Evolutionary conservation across 2,113 vertebrate genomes (phyloP).

Genomic region (Theristicus caerulescens): DNA sequence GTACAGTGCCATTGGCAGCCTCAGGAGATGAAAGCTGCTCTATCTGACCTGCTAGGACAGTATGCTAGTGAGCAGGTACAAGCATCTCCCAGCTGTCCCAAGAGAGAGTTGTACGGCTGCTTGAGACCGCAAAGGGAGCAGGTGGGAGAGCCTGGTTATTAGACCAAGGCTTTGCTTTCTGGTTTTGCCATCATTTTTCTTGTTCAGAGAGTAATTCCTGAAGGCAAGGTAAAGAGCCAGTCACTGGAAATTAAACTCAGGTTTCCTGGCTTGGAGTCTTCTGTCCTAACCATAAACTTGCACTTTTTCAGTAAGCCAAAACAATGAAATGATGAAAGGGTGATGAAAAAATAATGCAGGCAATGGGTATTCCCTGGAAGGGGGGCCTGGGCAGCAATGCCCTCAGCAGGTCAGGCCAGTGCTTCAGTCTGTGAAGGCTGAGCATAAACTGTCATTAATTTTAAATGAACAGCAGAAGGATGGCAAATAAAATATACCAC

Average conservation of each 20-base stretch:
- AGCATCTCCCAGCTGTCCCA: not conserved
- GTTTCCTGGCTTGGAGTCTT: not conserved
- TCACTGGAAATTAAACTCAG: not conserved
- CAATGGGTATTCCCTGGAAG: not conserved
- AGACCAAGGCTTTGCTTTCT: not conserved
- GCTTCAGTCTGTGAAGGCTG: not conserved
- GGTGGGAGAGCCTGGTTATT: not conserved
- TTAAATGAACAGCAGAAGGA: not conserved
- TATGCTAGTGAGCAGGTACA: fast-evolving
- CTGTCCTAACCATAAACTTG: not conserved
- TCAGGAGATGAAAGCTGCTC: not conserved
- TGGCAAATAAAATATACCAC: not conserved
- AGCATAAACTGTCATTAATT: not conserved
- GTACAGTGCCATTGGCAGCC: not conserved
- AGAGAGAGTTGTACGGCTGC: fast-evolving
- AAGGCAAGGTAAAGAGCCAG: not conserved
- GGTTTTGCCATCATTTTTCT: not conserved
- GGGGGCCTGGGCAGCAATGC: not conserved
- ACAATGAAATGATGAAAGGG: not conserved
- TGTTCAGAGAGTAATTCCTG: not conserved
- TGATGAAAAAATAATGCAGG: not conserved
- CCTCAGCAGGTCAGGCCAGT: not conserved
- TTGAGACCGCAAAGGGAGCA: fast-evolving
- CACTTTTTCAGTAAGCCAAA: not conserved
- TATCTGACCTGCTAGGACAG: not conserved